phyloP scores from a whole-genome alignment of 1,140 invertebrate genomes.

The Delia radicum region DNA sequence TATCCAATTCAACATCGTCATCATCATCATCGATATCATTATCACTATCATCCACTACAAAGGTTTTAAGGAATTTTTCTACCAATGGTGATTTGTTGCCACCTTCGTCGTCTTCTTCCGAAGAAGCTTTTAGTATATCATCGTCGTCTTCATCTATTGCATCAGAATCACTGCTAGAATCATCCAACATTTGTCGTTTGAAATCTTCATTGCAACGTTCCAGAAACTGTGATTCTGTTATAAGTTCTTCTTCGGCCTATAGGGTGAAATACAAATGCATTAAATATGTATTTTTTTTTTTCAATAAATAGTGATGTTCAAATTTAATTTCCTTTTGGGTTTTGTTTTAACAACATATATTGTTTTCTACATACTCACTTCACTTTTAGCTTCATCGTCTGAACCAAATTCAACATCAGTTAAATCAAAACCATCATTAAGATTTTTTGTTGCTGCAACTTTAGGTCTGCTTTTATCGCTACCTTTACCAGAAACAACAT shows the following conservation, averaged over 20 bases:
- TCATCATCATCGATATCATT: constrained; percentile 20
- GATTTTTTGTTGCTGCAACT: constrained; percentile 22
- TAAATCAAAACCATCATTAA: constrained; percentile 5
- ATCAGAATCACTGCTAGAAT: constrained; percentile 43
- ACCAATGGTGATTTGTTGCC: constrained; percentile 33
- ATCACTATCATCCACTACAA: constrained; percentile 27
- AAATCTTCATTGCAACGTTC: constrained; percentile 43
- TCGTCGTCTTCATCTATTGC: constrained; percentile 36
- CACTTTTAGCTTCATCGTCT: constrained; percentile 32
- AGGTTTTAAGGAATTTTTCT: constrained; percentile 43
- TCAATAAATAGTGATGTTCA: background rate
- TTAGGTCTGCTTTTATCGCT: constrained; percentile 29
- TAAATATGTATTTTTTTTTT: too few relatives aligned
- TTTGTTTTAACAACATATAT: background rate
- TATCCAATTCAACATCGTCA: constrained; percentile 28
- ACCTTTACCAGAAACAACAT: constrained; percentile 10
- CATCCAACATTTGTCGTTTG: constrained; percentile 43
- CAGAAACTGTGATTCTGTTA: constrained; percentile 44
- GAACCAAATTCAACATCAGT: constrained; percentile 33
- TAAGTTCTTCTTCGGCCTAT: constrained; percentile 39
- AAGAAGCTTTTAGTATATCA: constrained; percentile 33
- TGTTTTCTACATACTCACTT: constrained; percentile 37
- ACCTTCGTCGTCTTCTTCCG: constrained; percentile 28
- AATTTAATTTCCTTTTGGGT: background rate
- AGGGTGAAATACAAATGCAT: background rate